Evolutionary conservation across 1,140 invertebrate species (phyloP).

Genomic region (Euschistus heros): DNA sequence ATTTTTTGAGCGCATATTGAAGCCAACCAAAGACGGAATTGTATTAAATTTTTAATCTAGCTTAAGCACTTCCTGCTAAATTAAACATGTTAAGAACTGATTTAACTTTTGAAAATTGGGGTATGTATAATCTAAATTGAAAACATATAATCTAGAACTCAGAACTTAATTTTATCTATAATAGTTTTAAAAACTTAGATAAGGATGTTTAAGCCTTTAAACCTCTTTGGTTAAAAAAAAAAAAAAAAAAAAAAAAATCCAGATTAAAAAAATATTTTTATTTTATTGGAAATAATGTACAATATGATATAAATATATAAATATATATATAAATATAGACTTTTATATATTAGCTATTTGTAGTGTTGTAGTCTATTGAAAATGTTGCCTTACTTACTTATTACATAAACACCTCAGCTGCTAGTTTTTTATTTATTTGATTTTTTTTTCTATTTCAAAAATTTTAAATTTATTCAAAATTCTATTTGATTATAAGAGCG

Average conservation of each 20-base stretch:
- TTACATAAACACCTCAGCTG: conserved; percentile 15
- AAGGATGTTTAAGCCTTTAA: background rate
- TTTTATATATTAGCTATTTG: conserved; percentile 22
- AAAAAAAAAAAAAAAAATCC: background rate
- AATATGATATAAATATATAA: background rate
- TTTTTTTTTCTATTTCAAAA: conserved; percentile 1
- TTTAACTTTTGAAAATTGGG: background rate
- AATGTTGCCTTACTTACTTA: conserved; percentile 23
- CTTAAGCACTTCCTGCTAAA: conserved; percentile 17
- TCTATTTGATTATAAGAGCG: too few relatives aligned
- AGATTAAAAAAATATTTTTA: conserved; percentile 1
- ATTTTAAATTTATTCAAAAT: too few relatives aligned
- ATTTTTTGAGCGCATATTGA: conserved; percentile 4
- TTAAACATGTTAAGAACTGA: conserved; percentile 2
- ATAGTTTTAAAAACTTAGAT: too few relatives aligned
- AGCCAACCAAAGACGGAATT: conserved; percentile 12
- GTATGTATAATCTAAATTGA: too few relatives aligned
- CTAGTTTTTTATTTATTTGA: background rate
- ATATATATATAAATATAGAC: conserved; percentile 15
- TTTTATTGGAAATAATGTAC: conserved; percentile 1
- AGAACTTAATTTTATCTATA: too few relatives aligned
- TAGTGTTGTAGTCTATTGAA: conserved; percentile 22
- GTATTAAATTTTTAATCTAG: conserved; percentile 9
- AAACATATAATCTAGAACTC: too few relatives aligned
- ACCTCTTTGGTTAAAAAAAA: conserved; percentile 1